Conservation (phyloP, 1,140 invertebrate genomes). For the Pollicipes pollicipes region DNA sequence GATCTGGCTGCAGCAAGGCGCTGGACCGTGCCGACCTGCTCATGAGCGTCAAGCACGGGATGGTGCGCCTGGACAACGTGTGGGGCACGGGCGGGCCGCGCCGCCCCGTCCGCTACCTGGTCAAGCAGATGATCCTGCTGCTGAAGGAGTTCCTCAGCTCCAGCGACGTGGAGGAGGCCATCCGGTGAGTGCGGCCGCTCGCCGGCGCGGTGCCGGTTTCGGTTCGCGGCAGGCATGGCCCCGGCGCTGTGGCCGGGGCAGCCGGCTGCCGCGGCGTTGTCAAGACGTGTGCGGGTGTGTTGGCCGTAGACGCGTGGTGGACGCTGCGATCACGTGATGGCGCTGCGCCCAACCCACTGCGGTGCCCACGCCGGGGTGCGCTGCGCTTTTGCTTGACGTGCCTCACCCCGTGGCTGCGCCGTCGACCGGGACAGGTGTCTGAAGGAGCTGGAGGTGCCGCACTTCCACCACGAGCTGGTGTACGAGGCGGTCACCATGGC, state of each 20-base stretch:
- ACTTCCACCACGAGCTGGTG: conserved; percentile 80
- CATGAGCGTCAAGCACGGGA: conserved; percentile 66
- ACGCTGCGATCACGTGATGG: no score
- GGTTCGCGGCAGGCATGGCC: no score
- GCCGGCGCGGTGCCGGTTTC: no score
- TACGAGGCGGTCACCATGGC: conserved; percentile 60
- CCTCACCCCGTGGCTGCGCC: no score
- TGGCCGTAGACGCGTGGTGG: no score
- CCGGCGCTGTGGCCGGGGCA: no score
- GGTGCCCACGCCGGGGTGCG: no score
- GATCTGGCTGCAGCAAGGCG: conserved; percentile 34
- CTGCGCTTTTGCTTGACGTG: no score
- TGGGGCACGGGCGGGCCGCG: conserved; percentile 78
- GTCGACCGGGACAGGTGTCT: conserved; percentile 25
- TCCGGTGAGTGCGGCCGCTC: conserved; percentile 13
- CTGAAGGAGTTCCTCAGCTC: conserved; percentile 73
- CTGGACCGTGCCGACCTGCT: conserved; percentile 59
- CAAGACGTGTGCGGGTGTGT: no score
- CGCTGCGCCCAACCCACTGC: no score
- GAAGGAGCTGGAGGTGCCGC: conserved; percentile 70
- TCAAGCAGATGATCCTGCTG: conserved; percentile 65
- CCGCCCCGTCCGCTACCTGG: conserved; percentile 71
- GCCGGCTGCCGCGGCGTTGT: no score
- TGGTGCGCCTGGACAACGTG: conserved; percentile 72
- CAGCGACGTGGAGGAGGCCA: conserved; percentile 54